Base-by-base conservation (phyloP, 92 coral and sea anemone genomes). In the Pocillopora meandrina region DNA sequence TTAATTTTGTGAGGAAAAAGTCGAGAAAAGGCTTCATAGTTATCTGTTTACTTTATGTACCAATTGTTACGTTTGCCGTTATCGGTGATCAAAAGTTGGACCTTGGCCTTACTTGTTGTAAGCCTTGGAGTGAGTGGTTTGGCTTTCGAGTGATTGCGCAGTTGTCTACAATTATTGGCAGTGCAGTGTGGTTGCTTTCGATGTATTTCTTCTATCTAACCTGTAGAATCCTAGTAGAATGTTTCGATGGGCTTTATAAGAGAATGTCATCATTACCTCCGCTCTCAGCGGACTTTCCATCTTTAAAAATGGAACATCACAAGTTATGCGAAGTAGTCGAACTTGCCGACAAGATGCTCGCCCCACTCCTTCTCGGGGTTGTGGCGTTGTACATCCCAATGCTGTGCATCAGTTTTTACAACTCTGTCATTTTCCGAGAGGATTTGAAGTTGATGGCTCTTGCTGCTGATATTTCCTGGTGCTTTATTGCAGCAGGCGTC, bases 251-350 rank as follows among this genome's bases (percentile, higher is more conserved):
- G 10, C 7, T 71, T n/a, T 21, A 19, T 9, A 59, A 19, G 34
- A 36, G 61, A 19, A 42, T 35, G 18, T 8, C 70, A n/a, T 33
- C 33, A 36, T 2, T 26, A 1, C 23, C 3, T 23, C 15, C 61
- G 11, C 1, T 35, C 11, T 17, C 23, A 19, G 13, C 58, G 6
- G 33, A 47, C 17, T 15, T 81, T 19, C 33, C 13, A 7, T 16
- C 68, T 35, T 70, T 71, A 61, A 81, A 65, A 21, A 70, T 35
- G 70, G 68, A 71, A 2, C 70, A 81, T 17, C 77, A 35, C 1
- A 36, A 20, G 17, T 14, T 81, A 31, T 81, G 69, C 35, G 85
- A 81, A 59, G 52, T 60, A 19, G 77, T 81, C 3, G 35, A 65
- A 15, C 16, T 71, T 23, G 78, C 85, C 14, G 62, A 81, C 63